phyloP scores from a whole-genome alignment of 2,888 invertebrate species.

The Autographa pulchrina region DNA sequence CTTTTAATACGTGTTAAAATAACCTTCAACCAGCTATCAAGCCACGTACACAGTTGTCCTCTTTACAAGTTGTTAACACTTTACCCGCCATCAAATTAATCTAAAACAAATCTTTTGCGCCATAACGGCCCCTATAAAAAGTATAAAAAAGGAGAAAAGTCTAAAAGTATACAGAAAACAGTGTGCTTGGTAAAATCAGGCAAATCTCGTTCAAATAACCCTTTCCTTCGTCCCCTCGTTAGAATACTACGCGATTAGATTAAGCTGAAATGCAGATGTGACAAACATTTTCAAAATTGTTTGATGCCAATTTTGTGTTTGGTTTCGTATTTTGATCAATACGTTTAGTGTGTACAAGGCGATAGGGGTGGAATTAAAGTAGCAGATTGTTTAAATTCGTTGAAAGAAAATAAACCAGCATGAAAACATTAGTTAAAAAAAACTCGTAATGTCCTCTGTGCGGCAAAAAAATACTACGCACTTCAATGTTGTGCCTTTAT shows the following conservation, averaged over 20 bases:
- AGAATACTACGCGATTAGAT: conserved; percentile 54
- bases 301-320: not conserved
- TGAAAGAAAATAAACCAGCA: no score
- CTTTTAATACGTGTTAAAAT: not conserved
- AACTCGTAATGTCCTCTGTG: no score
- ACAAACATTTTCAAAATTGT: not conserved
- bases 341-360: no score
- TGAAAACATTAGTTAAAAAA: no score
- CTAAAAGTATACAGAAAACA: conserved; percentile 65
- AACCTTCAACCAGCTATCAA: not conserved
- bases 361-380: no score
- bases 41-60: conserved; percentile 1
- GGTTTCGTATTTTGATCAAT: not conserved
- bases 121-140: conserved; percentile 49
- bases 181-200: conserved; percentile 69
- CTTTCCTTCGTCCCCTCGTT: conserved; percentile 72
- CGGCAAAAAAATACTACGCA: no score
- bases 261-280: conserved; percentile 31
- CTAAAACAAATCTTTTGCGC: conserved; percentile 50
- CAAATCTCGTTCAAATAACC: conserved; percentile 76
- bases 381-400: no score
- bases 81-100: conserved; percentile 49
- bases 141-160: conserved; percentile 57
- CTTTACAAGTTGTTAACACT: conserved; percentile 32
- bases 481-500: no score